Percentiles rank a stretch among this genome's conserved stretches.
Conservation (phyloP, 2,888 invertebrate genomes). For the Brachyopa scutellaris region DNA sequence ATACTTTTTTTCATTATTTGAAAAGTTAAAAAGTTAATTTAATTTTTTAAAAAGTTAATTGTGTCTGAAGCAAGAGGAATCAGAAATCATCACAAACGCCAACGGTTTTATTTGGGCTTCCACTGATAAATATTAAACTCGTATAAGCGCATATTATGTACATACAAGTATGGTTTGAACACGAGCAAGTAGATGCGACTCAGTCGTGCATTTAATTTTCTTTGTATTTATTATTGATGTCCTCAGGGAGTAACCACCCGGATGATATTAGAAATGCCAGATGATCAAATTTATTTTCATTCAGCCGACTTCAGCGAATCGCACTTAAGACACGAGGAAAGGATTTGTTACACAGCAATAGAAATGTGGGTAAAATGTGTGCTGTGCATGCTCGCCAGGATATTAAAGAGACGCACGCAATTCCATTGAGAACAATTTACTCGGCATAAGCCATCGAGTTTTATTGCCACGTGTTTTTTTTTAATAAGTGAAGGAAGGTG, state of each 20-base stretch:
- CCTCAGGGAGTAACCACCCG: conserved; percentile 24
- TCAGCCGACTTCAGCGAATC: conserved; percentile 23
- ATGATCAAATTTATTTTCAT: conserved; percentile 56
- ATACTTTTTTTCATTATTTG: no score
- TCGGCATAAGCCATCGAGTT: conserved; percentile 16
- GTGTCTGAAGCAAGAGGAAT: no score
- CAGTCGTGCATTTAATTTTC: neutral
- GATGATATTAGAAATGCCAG: conserved; percentile 31
- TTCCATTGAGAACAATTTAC: conserved; percentile 32
- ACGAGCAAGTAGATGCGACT: no score
- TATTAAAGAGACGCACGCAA: conserved; percentile 5
- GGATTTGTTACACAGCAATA: conserved; percentile 19
- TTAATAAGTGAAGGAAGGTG: conserved; percentile 35
- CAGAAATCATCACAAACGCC: no score
- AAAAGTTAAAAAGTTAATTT: no score
- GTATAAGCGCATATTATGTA: no score
- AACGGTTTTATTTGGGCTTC: no score
- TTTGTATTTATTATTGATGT: conserved; percentile 26
- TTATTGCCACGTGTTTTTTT: conserved; percentile 25
- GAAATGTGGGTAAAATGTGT: neutral
- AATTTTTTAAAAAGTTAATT: no score
- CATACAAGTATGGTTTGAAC: no score
- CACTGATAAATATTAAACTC: no score
- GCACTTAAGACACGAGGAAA: neutral
- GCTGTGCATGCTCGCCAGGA: conserved; percentile 23